A percentile compares a stretch with the other conserved stretches of the same genome.
Evolutionary conservation across 2,797 vertebrate species (phyloP).

Genomic region (Dicrostonyx torquatus): DNA sequence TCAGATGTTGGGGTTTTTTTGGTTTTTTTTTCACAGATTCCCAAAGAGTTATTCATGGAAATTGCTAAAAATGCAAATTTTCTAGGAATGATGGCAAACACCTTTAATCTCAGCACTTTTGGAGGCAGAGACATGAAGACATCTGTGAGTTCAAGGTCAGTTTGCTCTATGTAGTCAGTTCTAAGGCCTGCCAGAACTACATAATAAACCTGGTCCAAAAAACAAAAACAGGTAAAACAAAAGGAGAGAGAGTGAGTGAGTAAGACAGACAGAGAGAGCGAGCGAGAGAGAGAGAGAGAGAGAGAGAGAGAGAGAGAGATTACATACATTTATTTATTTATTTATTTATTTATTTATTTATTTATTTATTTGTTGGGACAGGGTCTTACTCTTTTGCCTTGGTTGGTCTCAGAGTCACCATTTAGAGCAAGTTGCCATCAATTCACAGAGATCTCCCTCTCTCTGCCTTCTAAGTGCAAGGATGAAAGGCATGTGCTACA

Average conservation of each 20-base stretch:
- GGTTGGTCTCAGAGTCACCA: not conserved
- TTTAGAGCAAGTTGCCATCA: not conserved
- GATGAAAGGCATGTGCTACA: not conserved
- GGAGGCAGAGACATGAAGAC: not conserved
- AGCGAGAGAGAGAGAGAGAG: too few relatives aligned
- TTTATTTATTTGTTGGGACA: not conserved
- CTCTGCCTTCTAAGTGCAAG: not conserved
- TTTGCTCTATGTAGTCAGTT: not conserved
- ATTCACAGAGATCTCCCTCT: not conserved
- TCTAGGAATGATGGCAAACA: not conserved
- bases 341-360: not conserved
- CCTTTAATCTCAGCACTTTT: not conserved
- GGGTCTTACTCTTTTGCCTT: too few relatives aligned
- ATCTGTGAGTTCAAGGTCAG: not conserved
- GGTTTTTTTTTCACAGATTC: not conserved
- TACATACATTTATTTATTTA: not conserved
- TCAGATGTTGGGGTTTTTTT: not conserved
- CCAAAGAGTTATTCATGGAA: not conserved
- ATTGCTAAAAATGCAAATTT: not conserved
- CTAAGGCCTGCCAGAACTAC: not conserved
- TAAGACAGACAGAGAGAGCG: too few relatives aligned
- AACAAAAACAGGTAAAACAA: not conserved
- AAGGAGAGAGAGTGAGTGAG: not conserved
- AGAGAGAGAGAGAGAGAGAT: not conserved
- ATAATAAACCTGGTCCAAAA: not conserved